These are phyloP conservation scores for Rhingia rostrata DNA, from an alignment of 2,888 invertebrate species.

Conservation along the genomic window DNA sequence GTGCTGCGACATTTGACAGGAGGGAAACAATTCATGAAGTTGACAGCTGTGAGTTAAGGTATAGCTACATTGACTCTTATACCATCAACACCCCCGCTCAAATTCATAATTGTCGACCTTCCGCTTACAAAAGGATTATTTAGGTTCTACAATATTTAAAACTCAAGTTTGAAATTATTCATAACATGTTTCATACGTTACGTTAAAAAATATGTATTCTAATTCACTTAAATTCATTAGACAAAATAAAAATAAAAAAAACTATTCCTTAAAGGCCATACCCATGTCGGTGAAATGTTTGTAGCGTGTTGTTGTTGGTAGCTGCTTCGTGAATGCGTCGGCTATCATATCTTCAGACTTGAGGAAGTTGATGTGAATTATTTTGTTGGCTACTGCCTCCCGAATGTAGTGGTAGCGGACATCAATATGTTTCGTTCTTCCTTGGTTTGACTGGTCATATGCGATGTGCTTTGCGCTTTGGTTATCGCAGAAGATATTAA, in stretches of 20 bases:
- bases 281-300: conserved; percentile 32
- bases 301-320: not conserved
- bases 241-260: not conserved
- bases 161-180: no score
- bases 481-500: conserved; percentile 22
- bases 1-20: no score
- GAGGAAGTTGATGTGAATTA: not conserved
- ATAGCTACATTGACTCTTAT: no score
- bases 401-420: no score
- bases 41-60: no score
- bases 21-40: no score
- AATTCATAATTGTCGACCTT: not conserved
- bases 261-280: not conserved
- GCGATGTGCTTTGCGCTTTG: conserved; percentile 34
- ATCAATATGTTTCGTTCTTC: no score
- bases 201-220: no score
- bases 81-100: conserved; percentile 1
- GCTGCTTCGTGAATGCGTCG: conserved; percentile 3
- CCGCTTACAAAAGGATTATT: no score
- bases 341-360: conserved; percentile 32
- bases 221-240: no score
- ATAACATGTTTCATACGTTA: no score
- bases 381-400: conserved; percentile 2
- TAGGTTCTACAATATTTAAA: no score
- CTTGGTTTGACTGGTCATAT: conserved; percentile 8